Evolutionary conservation across 2,888 invertebrate species (phyloP), one percentile per base, ranked within the genome.

Genomic region (Melanotus villosus): DNA sequence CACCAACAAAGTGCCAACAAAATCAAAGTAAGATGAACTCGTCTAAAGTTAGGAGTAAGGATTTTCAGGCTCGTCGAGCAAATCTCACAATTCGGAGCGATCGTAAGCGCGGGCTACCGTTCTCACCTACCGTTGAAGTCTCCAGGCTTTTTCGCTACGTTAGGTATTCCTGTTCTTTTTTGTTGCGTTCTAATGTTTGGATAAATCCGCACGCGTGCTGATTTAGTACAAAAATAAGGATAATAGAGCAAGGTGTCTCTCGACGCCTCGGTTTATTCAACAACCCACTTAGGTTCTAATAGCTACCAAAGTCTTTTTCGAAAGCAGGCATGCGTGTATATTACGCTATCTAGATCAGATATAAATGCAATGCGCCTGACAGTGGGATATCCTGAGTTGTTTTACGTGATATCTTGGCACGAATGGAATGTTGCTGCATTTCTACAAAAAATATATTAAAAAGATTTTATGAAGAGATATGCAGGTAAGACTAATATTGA

Each of bases 281-380:
- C 66, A 70, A 60, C 30, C 63, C 66, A 73, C 71, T 68, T 65
- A 57, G 66, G 70, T 19, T 52, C 52, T 52, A 52, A 52, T 67
- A 57, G 62, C 30, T 32, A 23, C 47, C 47, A 50, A 23, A 52
- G 50, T 38, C 43, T 59, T 69, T 62, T 71, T 75, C 50, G 57
- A 43, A 36, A 66, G 68, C 67, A 71, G 70, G 72, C 73, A 73
- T 73, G 72, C 73, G 74, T 73, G 73, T 72, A 71, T 70, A 72
- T 72, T 74, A 72, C 65, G 67, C 41, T 68, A 71, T 72, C 72
- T 72, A 70, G 74, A 75, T 75, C 65, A 65, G 69, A 75, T 71
- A 65, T 65, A 73, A 67, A 32, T 52, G 63, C 72, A 74, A 76
- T 78, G 76, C 73, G 76, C 50, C 76, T 77, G 75, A 75, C 75